Evolutionary conservation across 2,797 vertebrate genomes (phyloP), one percentile per base, ranked within the genome.

Genomic region (Bradypodion pumilum): DNA sequence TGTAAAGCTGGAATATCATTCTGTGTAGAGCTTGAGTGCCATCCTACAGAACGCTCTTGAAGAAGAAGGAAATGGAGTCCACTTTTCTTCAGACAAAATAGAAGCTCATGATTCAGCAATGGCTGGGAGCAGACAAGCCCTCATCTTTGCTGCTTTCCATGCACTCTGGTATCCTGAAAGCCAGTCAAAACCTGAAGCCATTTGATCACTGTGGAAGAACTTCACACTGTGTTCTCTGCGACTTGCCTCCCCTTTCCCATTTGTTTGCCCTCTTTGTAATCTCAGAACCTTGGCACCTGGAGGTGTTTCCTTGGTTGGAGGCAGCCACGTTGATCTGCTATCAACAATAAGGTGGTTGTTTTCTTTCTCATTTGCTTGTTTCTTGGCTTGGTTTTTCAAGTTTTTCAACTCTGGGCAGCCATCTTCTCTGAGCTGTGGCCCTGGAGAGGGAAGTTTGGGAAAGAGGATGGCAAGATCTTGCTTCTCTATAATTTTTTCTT

Each of bases 71-170:
- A 81, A 70, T 35, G 81, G 74, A 81, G 79, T 52, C 12, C 19
- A 69, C 84, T 60, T 78, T 87, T 85, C 86, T 72, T 74, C 79
- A 74, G 87, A 74, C 49, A 82, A 76, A 78, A 65, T 40, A 68
- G 70, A 60, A 74, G 78, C 66, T 92, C 95, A 97, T 74, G 97
- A 96, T 93, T 98, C 97, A 40, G 96, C 95, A 44, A 98, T 97
- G 83, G 97, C 95, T 0, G 97, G 97, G 81, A 97, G 96, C 94
- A 97, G 93, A 89, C 97, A 97, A 85, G 96, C 97, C 69, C 93
- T 94, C 40, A 95, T 86, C n/a, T 95, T 96, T 3, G 96, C 95
- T 93, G 96, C 97, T 89, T 96, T 96, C 97, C 97, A 98, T 0
- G 94, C 95, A 27, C 92, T 95, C 89, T 95, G 95, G 91, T 96